Base-by-base conservation (phyloP, 2,797 vertebrate species). In the Danio jaintianensis region DNA sequence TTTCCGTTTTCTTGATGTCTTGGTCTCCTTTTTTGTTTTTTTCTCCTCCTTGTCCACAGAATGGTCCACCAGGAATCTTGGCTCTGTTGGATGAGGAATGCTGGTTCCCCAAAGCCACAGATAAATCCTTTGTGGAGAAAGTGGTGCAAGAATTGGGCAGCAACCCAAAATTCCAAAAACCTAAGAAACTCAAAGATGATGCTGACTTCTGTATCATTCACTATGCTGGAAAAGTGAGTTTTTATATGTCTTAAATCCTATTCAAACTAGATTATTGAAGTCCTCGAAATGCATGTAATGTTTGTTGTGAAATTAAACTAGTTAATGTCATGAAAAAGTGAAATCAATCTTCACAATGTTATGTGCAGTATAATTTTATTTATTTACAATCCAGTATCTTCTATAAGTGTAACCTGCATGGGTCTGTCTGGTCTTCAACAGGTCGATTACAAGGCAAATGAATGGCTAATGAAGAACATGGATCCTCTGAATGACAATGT, bases 381-480 rank as follows among this genome's bases (percentile, higher is more conserved):
- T n/a, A n/a, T 29, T 29, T 29, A 29, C 29, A 29, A 29, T 29
- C 29, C n/a, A n/a, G n/a, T n/a, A n/a, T n/a, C 29, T 29, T 1
- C 38, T 55, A 10, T 1, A 42, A 20, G 11, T 7, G 7, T 64
- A 6, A 61, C 1, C 9, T 62, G 29, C 3, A 42, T 72, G 5
- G 42, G 5, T 52, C 6, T 16, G 5, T 77, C 5, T 77, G 16
- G 4, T 69, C 48, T 16, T n/a, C 5, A 6, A 5, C 85, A 96
- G 95, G 95, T 96, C 83, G 95, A 96, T 75, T 96, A 96, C 85
- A 96, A 96, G 87, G 95, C 95, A 0, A 93, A 94, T 4, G 94
- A 95, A 80, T 96, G 95, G 95, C 89, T 96, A 82, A 95, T 94
- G 94, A 96, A 96, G 90, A 96, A 96, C 86, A 96, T 96, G 95